A percentile compares a stretch with the other conserved stretches of the same genome.
These are phyloP conservation scores for Phyllostomus discolor DNA, from an alignment of 2,113 vertebrate species.

Conservation along the genomic window DNA sequence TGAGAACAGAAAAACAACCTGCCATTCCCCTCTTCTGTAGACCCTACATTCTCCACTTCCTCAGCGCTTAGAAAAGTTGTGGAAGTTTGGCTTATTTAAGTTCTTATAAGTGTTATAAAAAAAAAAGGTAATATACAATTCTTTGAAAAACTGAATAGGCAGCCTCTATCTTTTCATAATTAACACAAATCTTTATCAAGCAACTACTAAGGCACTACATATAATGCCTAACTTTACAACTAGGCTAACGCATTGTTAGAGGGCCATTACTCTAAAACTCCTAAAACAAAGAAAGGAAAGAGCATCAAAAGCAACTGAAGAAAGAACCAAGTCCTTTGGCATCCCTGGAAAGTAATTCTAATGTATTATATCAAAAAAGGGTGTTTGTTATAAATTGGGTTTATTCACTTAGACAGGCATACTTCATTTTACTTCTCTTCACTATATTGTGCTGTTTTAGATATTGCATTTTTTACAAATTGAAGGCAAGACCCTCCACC, in stretches of 20 bases:
- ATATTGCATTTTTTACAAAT: neutral
- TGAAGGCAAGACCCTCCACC: neutral
- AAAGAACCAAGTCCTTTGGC: neutral
- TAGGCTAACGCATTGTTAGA: neutral
- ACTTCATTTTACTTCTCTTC: neutral
- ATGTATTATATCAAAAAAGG: neutral
- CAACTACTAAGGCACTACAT: neutral
- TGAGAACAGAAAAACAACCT: neutral
- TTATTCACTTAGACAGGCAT: neutral
- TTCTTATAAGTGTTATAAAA: neutral
- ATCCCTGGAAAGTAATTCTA: conserved; percentile 24
- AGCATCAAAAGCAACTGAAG: neutral
- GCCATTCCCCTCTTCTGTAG: neutral
- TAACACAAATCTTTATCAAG: conserved; percentile 8
- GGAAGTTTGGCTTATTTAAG: neutral
- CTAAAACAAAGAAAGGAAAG: neutral
- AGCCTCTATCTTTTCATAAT: neutral
- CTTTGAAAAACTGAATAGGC: neutral
- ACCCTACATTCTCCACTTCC: neutral
- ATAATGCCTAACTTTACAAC: conserved; percentile 4
- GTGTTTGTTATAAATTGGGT: neutral
- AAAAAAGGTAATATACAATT: neutral
- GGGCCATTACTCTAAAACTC: neutral
- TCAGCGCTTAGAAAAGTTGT: neutral
- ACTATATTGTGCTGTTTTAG: neutral